These are phyloP conservation scores for Acinonyx jubatus DNA, from an alignment of 2,113 vertebrate species.

Conservation along the genomic window DNA sequence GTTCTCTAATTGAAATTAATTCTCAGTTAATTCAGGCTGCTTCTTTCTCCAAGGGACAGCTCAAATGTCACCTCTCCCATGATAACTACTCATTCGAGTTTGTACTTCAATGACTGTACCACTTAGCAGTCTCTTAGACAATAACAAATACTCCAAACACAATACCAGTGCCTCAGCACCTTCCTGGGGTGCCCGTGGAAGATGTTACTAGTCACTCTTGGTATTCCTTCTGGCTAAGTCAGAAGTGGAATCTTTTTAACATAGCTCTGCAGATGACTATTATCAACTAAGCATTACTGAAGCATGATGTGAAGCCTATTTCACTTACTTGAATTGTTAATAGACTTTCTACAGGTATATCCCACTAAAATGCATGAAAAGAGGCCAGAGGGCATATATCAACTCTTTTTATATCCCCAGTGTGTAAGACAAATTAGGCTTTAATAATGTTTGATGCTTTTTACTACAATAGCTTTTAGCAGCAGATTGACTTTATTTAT, in stretches of 20 bases:
- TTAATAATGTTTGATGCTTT: not conserved
- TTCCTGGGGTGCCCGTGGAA: not conserved
- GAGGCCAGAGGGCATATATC: not conserved
- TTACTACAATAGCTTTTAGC: not conserved
- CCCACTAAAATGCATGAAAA: not conserved
- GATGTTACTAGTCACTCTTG: not conserved
- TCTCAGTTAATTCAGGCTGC: not conserved
- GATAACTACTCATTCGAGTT: not conserved
- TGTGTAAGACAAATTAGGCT: not conserved
- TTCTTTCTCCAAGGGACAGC: not conserved
- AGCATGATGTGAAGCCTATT: not conserved
- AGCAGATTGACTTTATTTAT: not conserved
- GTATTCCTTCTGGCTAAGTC: not conserved
- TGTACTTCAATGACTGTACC: not conserved
- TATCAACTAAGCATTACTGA: not conserved
- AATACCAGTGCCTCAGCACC: not conserved
- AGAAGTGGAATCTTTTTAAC: not conserved
- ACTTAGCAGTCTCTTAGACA: not conserved
- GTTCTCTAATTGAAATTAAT: not conserved
- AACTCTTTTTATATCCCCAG: not conserved
- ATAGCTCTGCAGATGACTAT: not conserved
- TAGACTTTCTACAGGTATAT: not conserved
- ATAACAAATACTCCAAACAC: not conserved
- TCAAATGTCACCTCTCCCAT: not conserved
- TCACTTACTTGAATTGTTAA: constrained; percentile 20